Evolutionary conservation across 2,797 vertebrate genomes (phyloP), one percentile per base, ranked within the genome.

Genomic region (Spatula clypeata): DNA sequence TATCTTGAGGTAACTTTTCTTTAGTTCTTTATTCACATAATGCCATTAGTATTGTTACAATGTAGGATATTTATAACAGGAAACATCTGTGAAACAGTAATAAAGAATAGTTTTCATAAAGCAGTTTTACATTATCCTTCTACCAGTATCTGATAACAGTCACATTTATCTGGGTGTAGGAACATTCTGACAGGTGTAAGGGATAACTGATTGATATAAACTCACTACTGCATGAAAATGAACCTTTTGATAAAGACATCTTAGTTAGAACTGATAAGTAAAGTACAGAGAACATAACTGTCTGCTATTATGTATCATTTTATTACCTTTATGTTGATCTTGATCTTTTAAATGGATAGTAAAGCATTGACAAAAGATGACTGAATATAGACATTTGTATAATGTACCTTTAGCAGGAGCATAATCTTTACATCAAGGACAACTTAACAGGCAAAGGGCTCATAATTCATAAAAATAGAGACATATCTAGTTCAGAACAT

Each of bases 211-310:
- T 99, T 98, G 98, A 98, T 99, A 99, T 98, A 99, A 99, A 99
- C 98, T 98, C 98, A 98, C 98, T 98, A 98, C 98, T 98, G 97
- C 98, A 99, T 98, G 98, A 98, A 99, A 99, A 99, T 98, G 98
- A 98, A 99, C 97, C 98, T 97, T 97, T 97, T 97, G 98, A 98
- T 98, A 99, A 99, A 97, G 98, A 98, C 98, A 98, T 99, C 98
- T 97, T 98, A 98, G 98, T 97, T 98, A 98, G 97, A 98, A 98
- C 98, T 98, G 99, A 99, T 99, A 98, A 99, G 98, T 97, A 98
- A 98, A 98, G 97, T 98, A 99, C 98, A 98, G 98, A 98, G 97
- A 98, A 98, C 98, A 98, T 98, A 98, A 98, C 97, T 97, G 95
- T 98, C 98, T 98, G 98, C 96, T 97, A 94, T 98, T 98, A 98